A percentile compares a stretch with the other conserved stretches of the same genome.
Conservation (phyloP, 2,113 vertebrate genomes). For the Chloropsis hardwickii region DNA sequence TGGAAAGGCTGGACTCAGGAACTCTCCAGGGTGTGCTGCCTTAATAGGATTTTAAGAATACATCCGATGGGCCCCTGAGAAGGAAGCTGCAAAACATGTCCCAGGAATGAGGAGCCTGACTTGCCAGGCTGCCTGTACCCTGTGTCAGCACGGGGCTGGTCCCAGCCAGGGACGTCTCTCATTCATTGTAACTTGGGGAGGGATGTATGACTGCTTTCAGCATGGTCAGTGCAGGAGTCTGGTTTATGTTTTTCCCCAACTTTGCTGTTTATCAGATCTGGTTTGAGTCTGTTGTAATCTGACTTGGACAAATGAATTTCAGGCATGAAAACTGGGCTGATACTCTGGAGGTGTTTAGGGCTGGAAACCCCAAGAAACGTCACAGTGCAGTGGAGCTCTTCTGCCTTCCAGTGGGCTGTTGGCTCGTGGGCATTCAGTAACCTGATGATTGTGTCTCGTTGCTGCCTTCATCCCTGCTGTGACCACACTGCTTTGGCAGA, state of each 20-base stretch:
- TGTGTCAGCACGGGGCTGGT: not conserved
- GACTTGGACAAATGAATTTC: not conserved
- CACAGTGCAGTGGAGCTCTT: not conserved
- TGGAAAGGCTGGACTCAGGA: constrained; percentile 10
- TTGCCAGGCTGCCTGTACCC: not conserved
- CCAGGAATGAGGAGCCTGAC: not conserved
- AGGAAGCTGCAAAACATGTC: not conserved
- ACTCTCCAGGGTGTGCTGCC: not conserved
- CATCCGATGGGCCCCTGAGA: not conserved
- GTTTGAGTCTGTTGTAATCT: not conserved
- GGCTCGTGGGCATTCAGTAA: not conserved
- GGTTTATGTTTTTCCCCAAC: not conserved
- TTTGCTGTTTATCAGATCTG: not conserved
- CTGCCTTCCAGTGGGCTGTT: not conserved
- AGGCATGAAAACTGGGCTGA: not conserved
- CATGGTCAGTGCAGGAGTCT: not conserved
- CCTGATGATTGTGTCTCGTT: not conserved
- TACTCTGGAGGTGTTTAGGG: not conserved
- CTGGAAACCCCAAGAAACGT: not conserved
- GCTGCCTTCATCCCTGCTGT: not conserved
- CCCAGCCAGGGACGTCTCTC: not conserved
- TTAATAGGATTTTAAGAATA: not conserved
- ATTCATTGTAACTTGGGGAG: not conserved
- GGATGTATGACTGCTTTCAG: not conserved
- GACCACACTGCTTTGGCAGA: not conserved